Conservation (phyloP, 2,888 invertebrate genomes). For the Athetis lepigone region DNA sequence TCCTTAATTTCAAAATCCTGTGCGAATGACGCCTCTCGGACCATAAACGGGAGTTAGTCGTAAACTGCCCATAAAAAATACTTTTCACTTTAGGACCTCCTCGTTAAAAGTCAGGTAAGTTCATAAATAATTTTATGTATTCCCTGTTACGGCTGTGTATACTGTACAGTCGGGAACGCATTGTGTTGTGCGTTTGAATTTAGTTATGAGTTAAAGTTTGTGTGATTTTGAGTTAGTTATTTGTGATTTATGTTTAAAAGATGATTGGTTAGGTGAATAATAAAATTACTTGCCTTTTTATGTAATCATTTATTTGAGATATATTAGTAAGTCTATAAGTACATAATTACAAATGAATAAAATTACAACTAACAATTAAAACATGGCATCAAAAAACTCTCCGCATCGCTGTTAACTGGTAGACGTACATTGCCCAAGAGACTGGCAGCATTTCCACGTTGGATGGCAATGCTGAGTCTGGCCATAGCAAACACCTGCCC, state of each 20-base stretch:
- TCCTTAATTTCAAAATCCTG: constrained; percentile 33
- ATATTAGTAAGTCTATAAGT: no score
- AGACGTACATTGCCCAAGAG: no score
- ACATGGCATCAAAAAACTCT: no score
- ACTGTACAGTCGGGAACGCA: constrained; percentile 49
- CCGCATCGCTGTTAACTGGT: no score
- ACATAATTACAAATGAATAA: no score
- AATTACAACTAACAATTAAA: no score
- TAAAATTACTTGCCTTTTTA: background rate
- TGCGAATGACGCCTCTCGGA: constrained; percentile 49
- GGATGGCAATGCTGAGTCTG: no score
- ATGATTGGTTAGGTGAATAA: background rate
- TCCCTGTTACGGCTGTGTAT: constrained; percentile 60
- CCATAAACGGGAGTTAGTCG: constrained; percentile 61
- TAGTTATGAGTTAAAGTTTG: constrained; percentile 2
- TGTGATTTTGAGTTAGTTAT: background rate
- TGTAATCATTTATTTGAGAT: no score
- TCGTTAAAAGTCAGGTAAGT: constrained; percentile 81
- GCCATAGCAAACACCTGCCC: no score
- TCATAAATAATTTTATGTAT: constrained; percentile 81
- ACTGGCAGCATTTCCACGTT: no score
- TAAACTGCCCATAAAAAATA: constrained; percentile 81
- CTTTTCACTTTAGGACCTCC: constrained; percentile 79
- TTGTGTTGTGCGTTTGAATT: constrained; percentile 40
- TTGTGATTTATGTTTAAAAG: constrained; percentile 12